Evolutionary conservation across 1,140 invertebrate species (phyloP).

Genomic region (Bombus terrestris): DNA sequence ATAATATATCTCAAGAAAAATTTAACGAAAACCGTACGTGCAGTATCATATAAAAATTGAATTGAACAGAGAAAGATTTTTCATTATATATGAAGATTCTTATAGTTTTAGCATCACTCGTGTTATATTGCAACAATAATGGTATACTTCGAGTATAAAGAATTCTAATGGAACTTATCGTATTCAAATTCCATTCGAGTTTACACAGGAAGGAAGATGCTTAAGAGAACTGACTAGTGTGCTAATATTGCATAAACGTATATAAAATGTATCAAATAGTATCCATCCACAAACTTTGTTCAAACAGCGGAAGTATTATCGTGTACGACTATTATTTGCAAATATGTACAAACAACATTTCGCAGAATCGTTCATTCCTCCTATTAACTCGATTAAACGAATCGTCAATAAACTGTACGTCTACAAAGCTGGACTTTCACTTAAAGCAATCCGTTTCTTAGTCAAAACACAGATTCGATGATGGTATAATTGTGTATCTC

Average conservation of each 20-base stretch:
- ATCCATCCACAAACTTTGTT: conserved; percentile 34
- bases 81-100: not conserved
- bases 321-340: conserved; percentile 23
- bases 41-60: not conserved
- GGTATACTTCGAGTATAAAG: conserved; percentile 10
- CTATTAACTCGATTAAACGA: not conserved
- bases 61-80: not conserved
- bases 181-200: conserved; percentile 10
- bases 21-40: not conserved
- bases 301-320: conserved; percentile 10
- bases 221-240: conserved; percentile 67
- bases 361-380: conserved; percentile 5
- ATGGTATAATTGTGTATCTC: not conserved
- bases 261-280: conserved; percentile 53
- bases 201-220: conserved; percentile 43
- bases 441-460: not conserved
- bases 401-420: not conserved
- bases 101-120: not conserved
- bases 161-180: conserved; percentile 25
- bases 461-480: not conserved
- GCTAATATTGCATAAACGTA: conserved; percentile 50
- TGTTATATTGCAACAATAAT: not conserved
- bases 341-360: conserved; percentile 57
- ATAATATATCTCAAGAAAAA: not conserved
- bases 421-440: not conserved